phyloP scores from a whole-genome alignment of 2,797 vertebrate genomes.

The Nothura maculosa region DNA sequence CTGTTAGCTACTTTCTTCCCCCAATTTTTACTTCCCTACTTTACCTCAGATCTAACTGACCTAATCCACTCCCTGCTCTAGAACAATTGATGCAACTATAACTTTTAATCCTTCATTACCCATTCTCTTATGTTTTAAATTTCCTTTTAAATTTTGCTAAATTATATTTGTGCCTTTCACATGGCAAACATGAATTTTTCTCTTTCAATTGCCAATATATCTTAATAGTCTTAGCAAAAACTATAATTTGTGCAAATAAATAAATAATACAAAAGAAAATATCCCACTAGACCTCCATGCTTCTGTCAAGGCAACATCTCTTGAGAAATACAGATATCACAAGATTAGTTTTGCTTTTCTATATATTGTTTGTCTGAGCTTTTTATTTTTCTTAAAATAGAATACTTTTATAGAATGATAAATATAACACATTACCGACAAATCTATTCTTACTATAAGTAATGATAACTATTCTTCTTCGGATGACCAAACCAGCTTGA shows the following conservation, averaged over 20 bases:
- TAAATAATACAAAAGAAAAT: background rate
- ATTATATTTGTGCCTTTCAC: background rate
- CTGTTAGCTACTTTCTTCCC: background rate
- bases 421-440: background rate
- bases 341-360: background rate
- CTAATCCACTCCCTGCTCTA: background rate
- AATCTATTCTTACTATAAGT: background rate
- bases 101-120: background rate
- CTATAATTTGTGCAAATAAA: background rate
- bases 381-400: background rate
- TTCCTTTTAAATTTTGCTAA: background rate
- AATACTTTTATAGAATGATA: background rate
- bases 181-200: background rate
- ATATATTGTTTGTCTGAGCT: background rate
- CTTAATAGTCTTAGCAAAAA: background rate
- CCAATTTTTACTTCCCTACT: accelerated
- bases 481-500: no score
- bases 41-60: background rate
- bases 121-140: background rate
- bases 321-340: background rate
- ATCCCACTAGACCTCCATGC: background rate
- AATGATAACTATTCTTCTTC: no score
- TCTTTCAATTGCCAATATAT: background rate
- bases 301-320: background rate
- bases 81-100: background rate